Percentiles rank a stretch among this genome's conserved stretches.
Conservation (phyloP, 2,113 vertebrate species). For the Heloderma charlesbogerti region DNA sequence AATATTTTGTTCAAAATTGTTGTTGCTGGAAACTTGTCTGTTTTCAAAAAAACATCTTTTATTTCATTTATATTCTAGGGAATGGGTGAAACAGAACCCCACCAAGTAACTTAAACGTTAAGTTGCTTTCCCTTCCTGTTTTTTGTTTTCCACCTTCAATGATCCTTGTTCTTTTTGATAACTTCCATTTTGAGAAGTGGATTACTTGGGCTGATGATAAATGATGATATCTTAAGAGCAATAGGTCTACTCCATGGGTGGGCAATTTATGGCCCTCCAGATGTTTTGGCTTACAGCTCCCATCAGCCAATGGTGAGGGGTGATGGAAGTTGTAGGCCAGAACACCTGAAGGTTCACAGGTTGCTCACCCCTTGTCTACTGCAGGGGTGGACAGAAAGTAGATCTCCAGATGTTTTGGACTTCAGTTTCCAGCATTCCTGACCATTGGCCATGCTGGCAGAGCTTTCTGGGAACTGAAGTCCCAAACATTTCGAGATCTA, state of each 20-base stretch:
- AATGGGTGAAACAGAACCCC: neutral
- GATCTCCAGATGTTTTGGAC: too few relatives aligned
- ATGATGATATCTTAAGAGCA: neutral
- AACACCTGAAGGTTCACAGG: too few relatives aligned
- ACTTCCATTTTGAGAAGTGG: neutral
- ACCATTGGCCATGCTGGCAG: too few relatives aligned
- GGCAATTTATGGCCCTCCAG: too few relatives aligned
- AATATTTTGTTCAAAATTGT: constrained; percentile 45
- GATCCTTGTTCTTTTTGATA: neutral
- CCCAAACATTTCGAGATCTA: neutral
- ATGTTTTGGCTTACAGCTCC: too few relatives aligned
- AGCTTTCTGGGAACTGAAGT: too few relatives aligned
- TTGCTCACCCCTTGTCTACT: too few relatives aligned
- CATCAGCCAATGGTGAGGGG: too few relatives aligned
- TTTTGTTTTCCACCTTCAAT: neutral
- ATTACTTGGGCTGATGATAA: neutral
- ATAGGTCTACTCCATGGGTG: too few relatives aligned
- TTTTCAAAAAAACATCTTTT: constrained; percentile 30
- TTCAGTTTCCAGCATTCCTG: too few relatives aligned
- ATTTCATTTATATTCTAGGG: constrained; percentile 21
- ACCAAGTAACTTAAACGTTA: neutral
- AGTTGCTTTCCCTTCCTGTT: neutral
- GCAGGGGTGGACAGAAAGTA: too few relatives aligned
- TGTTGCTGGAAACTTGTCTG: constrained; percentile 35
- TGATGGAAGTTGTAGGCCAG: too few relatives aligned